Base-by-base conservation (phyloP, 1,140 invertebrate species). In the Chymomyza costata region DNA sequence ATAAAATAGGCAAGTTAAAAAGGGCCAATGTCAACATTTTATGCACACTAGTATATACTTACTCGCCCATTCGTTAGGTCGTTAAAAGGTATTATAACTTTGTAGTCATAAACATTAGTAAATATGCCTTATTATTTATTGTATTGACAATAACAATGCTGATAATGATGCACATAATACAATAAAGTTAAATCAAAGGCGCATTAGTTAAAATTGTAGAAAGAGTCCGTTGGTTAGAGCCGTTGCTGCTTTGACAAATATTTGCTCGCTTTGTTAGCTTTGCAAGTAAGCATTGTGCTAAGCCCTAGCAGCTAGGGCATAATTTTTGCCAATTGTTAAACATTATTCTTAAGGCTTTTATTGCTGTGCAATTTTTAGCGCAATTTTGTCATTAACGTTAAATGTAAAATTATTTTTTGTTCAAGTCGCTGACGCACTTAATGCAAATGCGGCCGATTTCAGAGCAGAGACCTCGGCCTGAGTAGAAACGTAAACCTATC, bases 311-410 rank as follows among this genome's bases (percentile, higher is more conserved):
- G 10, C 25, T 6, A 28, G 5, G 10, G 10, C 25, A 28, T 67
- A 78, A 80, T 78, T 80, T 80, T 66, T 71, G 74, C 53, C 67
- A 78, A 73, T 78, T 74, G 60, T 76, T 74, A 67, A 74, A 62
- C 40, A 40, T 40, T 17, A 7, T 40, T 31, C 15, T 25, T 19
- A 2, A 13, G 38, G 18, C 21, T 16, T 48, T 31, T 16, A 46
- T 52, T 45, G 32, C 32, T 14, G 13, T 30, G 40, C 13, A 48
- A 35, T 34, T 32, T 48, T 76, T 81, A 82, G 78, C 67, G 69
- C 74, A 81, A 80, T 80, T 80, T 66, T 59, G 60, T 80, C 74
- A 80, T 80, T 80, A 80, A 74, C 73, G 81, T 81, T 81, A 80
- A 80, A 80, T 73, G 64, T 80, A 65, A 68, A 78, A 78, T 80